Base-by-base conservation (phyloP, 2,113 vertebrate species). In the Xenopus tropicalis region DNA sequence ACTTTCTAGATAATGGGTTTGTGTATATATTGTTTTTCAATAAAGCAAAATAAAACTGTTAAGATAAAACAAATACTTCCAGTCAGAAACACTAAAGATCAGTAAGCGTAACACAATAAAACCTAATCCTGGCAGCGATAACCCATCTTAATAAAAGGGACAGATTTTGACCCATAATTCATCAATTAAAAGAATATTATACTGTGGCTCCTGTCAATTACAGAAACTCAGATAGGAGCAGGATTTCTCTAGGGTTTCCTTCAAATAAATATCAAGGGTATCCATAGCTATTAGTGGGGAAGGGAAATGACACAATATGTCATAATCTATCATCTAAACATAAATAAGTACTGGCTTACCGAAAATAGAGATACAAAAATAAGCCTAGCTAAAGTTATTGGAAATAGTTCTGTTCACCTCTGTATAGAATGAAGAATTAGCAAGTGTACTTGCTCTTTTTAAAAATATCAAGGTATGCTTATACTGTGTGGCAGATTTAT, bases 261-360 rank as follows among this genome's bases (percentile, higher is more conserved):
- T 70, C 66, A 85, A 82, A 84, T 81, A 78, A 83, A 71, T 70
- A 77, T 81, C 78, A 74, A 72, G 81, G 77, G 68, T 78, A 73
- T 61, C 61, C 37, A 5, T 46, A 48, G 46, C 77, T 81, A 83
- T 86, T 85, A 81, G 79, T 77, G 84, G 85, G 80, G 62, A 61
- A 65, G 78, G 25, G 68, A 72, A 78, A 85, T 62, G 75, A 83
- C 69, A 78, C 43, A 77, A 81, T 82, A 81, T 84, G 79, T 80
- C 84, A 85, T 71, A 71, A 51, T 71, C 72, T 70, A 81, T 79
- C 80, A 79, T 79, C 71, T 75, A 81, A 83, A 83, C 81, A 83
- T 81, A 84, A 79, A 79, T 21, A 61, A 77, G 72, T 79, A 65
- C 78, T 78, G 75, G 79, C 77, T 79, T 72, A 67, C 78, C 61